Evolutionary conservation across 2,888 invertebrate genomes (phyloP).

Genomic region (Lepidochrysops patricia): DNA sequence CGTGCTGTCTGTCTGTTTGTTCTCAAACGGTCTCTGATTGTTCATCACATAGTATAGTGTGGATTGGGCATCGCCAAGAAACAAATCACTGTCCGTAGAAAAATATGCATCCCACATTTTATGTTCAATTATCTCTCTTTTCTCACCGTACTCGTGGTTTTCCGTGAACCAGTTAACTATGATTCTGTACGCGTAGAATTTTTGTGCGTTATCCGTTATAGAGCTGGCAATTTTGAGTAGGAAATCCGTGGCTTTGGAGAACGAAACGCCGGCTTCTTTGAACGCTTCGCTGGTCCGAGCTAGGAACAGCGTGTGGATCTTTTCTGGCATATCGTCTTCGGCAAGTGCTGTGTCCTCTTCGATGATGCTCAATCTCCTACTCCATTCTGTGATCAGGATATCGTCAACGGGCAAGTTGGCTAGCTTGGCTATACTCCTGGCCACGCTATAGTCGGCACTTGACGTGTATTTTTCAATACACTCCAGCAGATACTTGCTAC

Average conservation of each 20-base stretch:
- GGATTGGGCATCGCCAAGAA: constrained; percentile 48
- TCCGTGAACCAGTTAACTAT: constrained; percentile 66
- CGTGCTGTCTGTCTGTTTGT: constrained; percentile 49
- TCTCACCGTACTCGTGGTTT: constrained; percentile 48
- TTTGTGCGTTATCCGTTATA: constrained; percentile 53
- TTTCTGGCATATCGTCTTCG: constrained; percentile 49
- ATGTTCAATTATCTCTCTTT: constrained; percentile 59
- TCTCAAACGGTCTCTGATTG: constrained; percentile 46
- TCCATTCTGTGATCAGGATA: constrained; percentile 73
- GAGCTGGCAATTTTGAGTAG: constrained; percentile 72
- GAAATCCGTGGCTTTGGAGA: constrained; percentile 77
- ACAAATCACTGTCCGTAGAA: constrained; percentile 38
- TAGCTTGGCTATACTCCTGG: constrained; percentile 73
- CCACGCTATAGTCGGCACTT: constrained; percentile 69
- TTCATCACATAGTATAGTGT: constrained; percentile 52
- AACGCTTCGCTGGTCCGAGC: constrained; percentile 77
- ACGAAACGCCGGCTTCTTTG: constrained; percentile 72
- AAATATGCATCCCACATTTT: constrained; percentile 65
- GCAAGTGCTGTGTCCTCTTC: constrained; percentile 37
- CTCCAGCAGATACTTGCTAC: constrained; percentile 61
- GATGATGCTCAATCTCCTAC: constrained; percentile 45
- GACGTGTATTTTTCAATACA: constrained; percentile 71
- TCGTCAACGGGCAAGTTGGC: constrained; percentile 63
- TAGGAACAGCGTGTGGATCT: constrained; percentile 67
- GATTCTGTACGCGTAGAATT: constrained; percentile 68